Percentiles rank a stretch among this genome's conserved stretches.
These are phyloP conservation scores for Dendropsophus ebraccatus DNA, from an alignment of 2,113 vertebrate species.

Conservation along the genomic window DNA sequence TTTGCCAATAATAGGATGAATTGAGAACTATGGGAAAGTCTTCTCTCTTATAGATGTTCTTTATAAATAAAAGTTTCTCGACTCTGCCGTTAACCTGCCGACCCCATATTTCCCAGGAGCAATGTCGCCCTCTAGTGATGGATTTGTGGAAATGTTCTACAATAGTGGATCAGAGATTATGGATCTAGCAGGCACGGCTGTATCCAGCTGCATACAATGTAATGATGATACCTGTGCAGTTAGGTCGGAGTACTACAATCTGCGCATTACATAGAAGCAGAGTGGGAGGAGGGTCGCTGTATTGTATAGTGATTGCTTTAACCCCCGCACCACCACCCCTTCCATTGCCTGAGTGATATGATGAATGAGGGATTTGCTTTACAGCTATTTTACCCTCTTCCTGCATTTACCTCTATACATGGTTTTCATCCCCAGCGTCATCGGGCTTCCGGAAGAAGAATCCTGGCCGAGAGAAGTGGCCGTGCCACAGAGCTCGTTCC, in stretches of 20 bases:
- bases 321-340: too few relatives aligned
- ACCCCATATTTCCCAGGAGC: background rate
- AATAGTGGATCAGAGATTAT: background rate
- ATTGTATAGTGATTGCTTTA: too few relatives aligned
- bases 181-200: background rate
- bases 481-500: constrained; percentile 92
- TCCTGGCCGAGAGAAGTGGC: constrained; percentile 96
- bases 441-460: constrained; percentile 91
- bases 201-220: background rate
- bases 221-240: background rate
- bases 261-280: background rate
- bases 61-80: background rate
- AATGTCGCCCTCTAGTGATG: background rate
- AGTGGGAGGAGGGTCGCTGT: too few relatives aligned
- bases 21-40: background rate
- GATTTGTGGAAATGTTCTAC: background rate
- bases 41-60: background rate
- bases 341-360: too few relatives aligned
- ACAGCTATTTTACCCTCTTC: too few relatives aligned
- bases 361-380: background rate
- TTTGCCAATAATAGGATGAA: background rate
- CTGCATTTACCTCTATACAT: too few relatives aligned
- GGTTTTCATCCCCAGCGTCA: constrained; percentile 76
- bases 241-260: background rate
- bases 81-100: background rate